Base-by-base conservation (phyloP, 1,140 invertebrate species). In the Drosophila sp. region DNA sequence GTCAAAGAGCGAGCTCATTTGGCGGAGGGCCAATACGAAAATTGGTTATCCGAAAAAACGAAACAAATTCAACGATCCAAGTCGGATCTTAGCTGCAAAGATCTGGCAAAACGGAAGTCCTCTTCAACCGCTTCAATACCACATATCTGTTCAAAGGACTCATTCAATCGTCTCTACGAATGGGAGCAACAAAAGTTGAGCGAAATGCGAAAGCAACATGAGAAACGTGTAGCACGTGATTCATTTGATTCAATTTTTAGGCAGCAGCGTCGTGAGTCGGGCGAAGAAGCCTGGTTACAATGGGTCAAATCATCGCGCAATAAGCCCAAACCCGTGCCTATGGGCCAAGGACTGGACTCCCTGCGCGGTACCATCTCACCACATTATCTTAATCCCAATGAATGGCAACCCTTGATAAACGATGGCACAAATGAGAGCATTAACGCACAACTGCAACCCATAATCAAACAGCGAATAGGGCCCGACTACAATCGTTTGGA, bases 401-500 rank as follows among this genome's bases (percentile, higher is more conserved):
- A 58, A 35, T 58, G 56, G 56, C 32, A 58, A 25, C n/a, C 56
- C 6, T 29, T 35, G 1, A 58, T 35, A 4, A 7, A 32, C 10
- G 10, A 11, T 1, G 7, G 35, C 4, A 11, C 56, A 25, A 50
- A 38, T 11, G 27, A 58, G 6, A 23, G 6, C 17, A 1, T 1
- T 4, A 7, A 8, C 4, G 0, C 17, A 1, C 55, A 8, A 7
- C 3, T 35, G 30, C 30, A 35, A 8, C n/a, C 32, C 3, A 58
- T 35, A 35, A 58, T 58, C 1, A 8, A 35, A 4, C 56, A 32
- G n/a, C 66, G 60, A 17, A 2, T 10, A 3, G 60, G 66, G 1
- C 71, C 71, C 3, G 55, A 73, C 11, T 73, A 64, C 23, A 33
- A 69, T 30, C 71, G 71, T 3, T n/a, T 73, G n/a, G 55, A 73